Conservation (phyloP, 2,113 vertebrate genomes). For the Rhizomys pruinosus region DNA sequence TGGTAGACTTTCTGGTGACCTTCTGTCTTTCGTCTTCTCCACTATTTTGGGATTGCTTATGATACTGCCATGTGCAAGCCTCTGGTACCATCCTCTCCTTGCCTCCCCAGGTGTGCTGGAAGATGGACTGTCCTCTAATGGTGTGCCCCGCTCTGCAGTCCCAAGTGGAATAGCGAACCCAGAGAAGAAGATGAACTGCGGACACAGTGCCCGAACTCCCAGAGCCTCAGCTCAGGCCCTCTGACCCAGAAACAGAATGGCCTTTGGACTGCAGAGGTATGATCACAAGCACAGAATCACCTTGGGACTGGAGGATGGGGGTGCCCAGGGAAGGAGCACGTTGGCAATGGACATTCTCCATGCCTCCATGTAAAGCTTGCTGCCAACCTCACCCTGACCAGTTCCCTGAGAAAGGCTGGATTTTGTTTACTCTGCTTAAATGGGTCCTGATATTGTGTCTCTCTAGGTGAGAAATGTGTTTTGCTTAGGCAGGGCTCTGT, state of each 20-base stretch:
- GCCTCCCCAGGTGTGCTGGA: conserved; percentile 83
- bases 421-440: neutral
- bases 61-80: neutral
- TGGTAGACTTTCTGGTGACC: neutral
- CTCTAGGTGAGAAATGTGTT: conserved; percentile 33
- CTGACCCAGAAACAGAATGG: conserved; percentile 82
- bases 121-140: conserved; percentile 81
- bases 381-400: neutral
- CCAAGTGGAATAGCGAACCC: conserved; percentile 67
- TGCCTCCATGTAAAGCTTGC: neutral
- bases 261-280: conserved; percentile 84
- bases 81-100: neutral
- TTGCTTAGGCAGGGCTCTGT: conserved; percentile 48
- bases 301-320: neutral
- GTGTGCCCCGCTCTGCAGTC: conserved; percentile 70
- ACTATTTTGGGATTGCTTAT: neutral
- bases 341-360: neutral
- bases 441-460: neutral
- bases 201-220: conserved; percentile 80
- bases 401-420: neutral
- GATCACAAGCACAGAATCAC: neutral
- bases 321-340: neutral
- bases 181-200: conserved; percentile 83
- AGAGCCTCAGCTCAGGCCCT: conserved; percentile 61
- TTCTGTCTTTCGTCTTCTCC: neutral